Conservation (phyloP, 37 sponge, comb jelly and placozoan genomes). For the Eunapius fragilis region DNA sequence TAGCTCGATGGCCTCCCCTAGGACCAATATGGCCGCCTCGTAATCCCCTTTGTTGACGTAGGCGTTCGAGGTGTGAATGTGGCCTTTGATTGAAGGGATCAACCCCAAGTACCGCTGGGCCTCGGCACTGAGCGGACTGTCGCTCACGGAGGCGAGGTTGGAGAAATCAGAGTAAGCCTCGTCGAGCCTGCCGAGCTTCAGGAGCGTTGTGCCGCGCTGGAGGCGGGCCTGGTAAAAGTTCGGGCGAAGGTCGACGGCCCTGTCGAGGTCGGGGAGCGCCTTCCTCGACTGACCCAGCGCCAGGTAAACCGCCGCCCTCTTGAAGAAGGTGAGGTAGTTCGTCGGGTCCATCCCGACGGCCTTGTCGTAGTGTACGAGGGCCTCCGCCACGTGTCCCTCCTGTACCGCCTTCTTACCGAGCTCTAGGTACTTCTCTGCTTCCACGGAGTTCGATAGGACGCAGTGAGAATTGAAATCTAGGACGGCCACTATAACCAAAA, state of each 20-base stretch:
- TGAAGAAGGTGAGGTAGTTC: conserved; percentile 92
- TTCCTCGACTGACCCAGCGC: conserved; percentile 87
- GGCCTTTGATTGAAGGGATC: conserved; percentile 19
- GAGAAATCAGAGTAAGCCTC: conserved; percentile 73
- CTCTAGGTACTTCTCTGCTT: conserved; percentile 78
- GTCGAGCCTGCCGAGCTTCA: conserved; percentile 83
- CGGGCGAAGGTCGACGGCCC: conserved; percentile 70
- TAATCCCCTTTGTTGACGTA: conserved; percentile 39
- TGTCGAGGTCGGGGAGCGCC: conserved; percentile 90
- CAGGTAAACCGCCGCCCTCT: conserved; percentile 97
- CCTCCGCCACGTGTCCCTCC: conserved; percentile 83
- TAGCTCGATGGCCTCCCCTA: conserved; percentile 69
- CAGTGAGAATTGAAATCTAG: not conserved
- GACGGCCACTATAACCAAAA: not conserved
- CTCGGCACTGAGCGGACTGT: not conserved
- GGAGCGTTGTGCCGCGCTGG: conserved; percentile 78
- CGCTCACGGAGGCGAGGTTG: not conserved
- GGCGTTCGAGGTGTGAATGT: conserved; percentile 6
- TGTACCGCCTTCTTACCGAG: conserved; percentile 83
- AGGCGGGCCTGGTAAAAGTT: conserved; percentile 87
- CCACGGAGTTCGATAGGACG: not conserved
- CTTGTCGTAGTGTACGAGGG: conserved; percentile 85
- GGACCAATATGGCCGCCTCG: conserved; percentile 38
- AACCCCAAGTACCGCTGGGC: conserved; percentile 13
- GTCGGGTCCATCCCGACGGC: conserved; percentile 94